Conservation (phyloP, 2,888 invertebrate species). For the Colostygia pectinataria region DNA sequence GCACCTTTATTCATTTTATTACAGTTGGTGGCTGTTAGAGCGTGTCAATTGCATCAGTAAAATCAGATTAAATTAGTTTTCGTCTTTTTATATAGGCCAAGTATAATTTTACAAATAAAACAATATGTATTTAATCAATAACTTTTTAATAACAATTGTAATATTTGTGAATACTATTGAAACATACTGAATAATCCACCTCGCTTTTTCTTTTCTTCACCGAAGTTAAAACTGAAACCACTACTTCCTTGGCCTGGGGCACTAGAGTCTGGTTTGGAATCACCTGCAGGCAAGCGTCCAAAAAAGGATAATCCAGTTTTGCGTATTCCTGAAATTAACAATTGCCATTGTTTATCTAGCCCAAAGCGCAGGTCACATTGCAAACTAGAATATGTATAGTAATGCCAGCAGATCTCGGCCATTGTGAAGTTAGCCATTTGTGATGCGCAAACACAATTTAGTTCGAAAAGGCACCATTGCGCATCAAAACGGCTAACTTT, state of each 20-base stretch:
- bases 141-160: slow-evolving; percentile 17
- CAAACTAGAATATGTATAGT: too few species aligned
- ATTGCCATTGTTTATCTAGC: too few species aligned
- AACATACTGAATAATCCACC: slow-evolving; percentile 72
- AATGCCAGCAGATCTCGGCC: too few species aligned
- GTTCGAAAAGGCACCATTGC: too few species aligned
- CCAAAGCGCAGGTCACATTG: too few species aligned
- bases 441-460: too few species aligned
- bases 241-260: slow-evolving; percentile 43
- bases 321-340: slow-evolving; percentile 60
- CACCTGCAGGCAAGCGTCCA: slow-evolving; percentile 43
- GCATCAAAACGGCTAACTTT: too few species aligned
- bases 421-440: too few species aligned
- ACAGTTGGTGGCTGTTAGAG: slow-evolving; percentile 94
- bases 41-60: slow-evolving; percentile 91
- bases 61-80: too few species aligned
- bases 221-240: slow-evolving; percentile 68
- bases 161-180: slow-evolving; percentile 37
- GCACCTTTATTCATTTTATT: slow-evolving; percentile 95
- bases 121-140: not conserved
- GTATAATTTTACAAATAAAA: too few species aligned
- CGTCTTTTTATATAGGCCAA: too few species aligned
- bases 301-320: slow-evolving; percentile 68
- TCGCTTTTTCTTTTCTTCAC: slow-evolving; percentile 62
- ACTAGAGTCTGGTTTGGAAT: slow-evolving; percentile 45